phyloP scores from a whole-genome alignment of 1,140 invertebrate species.

The Brachystomella parvula region DNA sequence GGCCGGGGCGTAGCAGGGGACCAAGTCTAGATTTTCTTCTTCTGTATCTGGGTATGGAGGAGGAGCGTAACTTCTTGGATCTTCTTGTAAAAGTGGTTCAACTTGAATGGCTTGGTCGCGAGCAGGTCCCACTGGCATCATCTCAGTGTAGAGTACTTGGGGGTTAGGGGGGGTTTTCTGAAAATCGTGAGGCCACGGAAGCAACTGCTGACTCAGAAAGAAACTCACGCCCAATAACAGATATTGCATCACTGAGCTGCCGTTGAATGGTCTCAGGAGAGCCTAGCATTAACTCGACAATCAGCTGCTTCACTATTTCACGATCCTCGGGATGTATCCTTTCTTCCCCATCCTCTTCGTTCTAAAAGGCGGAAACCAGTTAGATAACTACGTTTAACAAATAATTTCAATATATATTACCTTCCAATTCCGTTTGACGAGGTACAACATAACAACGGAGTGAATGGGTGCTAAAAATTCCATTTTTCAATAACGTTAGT shows the following conservation, averaged over 20 bases:
- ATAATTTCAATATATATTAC: constrained; percentile 53
- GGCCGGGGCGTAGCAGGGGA: no score
- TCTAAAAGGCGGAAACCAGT: constrained; percentile 46
- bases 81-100: no score
- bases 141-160: no score
- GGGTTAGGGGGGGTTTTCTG: no score
- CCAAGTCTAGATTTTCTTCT: no score
- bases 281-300: constrained; percentile 86
- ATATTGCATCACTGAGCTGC: constrained; percentile 90
- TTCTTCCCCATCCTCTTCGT: constrained; percentile 63
- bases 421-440: constrained; percentile 90
- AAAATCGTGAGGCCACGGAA: no score
- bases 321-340: constrained; percentile 74
- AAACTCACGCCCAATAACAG: constrained; percentile 87
- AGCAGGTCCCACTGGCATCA: no score
- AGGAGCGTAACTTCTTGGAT: no score
- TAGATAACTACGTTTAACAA: not conserved
- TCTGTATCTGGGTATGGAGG: no score
- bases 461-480: constrained; percentile 73
- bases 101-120: no score
- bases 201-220: no score
- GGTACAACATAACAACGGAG: constrained; percentile 74
- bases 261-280: constrained; percentile 83
- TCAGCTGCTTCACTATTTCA: constrained; percentile 68
- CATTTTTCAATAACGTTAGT: constrained; percentile 52